Evolutionary conservation across 2,888 invertebrate species (phyloP), one percentile per base, ranked within the genome.

Genomic region (Sphaerophoria rueppellii): DNA sequence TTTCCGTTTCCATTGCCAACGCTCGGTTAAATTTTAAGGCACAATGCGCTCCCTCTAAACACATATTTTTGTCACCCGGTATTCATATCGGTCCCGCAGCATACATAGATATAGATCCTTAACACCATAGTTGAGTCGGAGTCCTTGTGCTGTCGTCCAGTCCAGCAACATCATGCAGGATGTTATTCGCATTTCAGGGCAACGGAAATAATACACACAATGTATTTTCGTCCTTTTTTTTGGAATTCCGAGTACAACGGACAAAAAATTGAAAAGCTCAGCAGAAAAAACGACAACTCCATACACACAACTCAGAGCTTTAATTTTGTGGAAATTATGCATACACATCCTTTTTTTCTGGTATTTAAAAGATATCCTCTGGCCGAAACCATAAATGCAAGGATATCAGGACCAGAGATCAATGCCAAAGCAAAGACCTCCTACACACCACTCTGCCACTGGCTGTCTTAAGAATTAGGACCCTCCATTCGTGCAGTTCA

Each of bases 321-420:
- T 83, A 83, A 83, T 79, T 83, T 80, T 75, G 75, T 80, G 75
- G 83, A 83, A 83, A 83, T 83, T 83, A 83, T 83, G 83, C 83
- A 83, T 80, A 80, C 75, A 83, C 80, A 80, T 83, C 71, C 75
- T 83, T 72, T 83, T 50, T 48, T 12, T 14, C n/a, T 48, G 46
- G 46, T 79, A 71, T 65, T 65, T 65, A 37, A 52, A 77, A 79
- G 79, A 79, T 83, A 74, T 83, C 83, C 55, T 70, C 55, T 70
- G 69, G 54, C 69, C 83, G 71, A 46, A 61, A 43, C 50, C 34
- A 67, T 67, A 83, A 80, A 75, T 83, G 80, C 83, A 80, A 80
- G 75, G 80, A 80, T 83, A 83, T 80, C 80, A 67, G 61, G 65
- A 75, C 43, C 80, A 83, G 79, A 80, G 83, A 83, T 83, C 83